Evolutionary conservation across 2,113 vertebrate genomes (phyloP).

Genomic region (Isichthys henryi): DNA sequence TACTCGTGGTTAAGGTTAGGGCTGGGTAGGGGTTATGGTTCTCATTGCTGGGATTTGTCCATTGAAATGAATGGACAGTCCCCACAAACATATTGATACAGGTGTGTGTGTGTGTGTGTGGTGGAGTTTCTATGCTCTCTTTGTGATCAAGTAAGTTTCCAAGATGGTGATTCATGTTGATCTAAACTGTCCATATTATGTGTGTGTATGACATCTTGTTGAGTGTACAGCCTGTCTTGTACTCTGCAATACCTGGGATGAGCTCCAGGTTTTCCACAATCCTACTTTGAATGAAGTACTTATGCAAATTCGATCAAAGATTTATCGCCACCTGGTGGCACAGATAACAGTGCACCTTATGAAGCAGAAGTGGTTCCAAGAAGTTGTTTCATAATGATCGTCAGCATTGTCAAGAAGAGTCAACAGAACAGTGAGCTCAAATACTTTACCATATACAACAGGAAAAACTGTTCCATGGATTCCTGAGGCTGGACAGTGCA

Average conservation of each 20-base stretch:
- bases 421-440: not conserved
- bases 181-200: not conserved
- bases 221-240: not conserved
- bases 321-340: slow-evolving; percentile 9
- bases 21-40: too few relatives aligned
- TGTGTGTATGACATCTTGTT: not conserved
- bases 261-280: not conserved
- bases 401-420: not conserved
- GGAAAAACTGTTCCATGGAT: slow-evolving; percentile 94
- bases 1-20: too few relatives aligned
- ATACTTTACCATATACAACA: slow-evolving; percentile 84
- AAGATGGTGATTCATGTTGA: not conserved
- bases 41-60: too few relatives aligned
- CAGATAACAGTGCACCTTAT: not conserved
- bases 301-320: not conserved
- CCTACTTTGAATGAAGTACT: not conserved
- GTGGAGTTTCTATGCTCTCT: not conserved
- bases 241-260: not conserved
- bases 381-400: not conserved
- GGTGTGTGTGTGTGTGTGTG: not conserved
- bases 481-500: slow-evolving; percentile 96
- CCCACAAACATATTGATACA: too few relatives aligned
- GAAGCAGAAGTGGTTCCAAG: not conserved
- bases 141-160: not conserved
- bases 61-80: too few relatives aligned